Evolutionary conservation across 2,797 vertebrate genomes (phyloP).

Genomic region (Orestias chungarensis): DNA sequence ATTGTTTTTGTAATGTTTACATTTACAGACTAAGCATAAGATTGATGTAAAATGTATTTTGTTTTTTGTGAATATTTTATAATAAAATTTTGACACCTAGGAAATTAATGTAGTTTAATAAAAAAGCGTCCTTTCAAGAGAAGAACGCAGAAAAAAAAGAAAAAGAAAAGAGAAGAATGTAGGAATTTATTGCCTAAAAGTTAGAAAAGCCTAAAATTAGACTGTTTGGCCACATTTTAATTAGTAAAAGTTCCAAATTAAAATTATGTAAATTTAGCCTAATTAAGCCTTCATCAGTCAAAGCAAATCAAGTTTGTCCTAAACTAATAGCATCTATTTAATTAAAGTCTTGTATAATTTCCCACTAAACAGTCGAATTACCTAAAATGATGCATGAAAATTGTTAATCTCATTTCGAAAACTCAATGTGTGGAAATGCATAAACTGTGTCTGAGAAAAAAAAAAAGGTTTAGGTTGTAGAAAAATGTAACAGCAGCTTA

Average conservation of each 20-base stretch:
- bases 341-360: conserved; percentile 2
- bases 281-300: not conserved
- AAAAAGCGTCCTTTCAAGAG: not conserved
- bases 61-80: not conserved
- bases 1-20: not conserved
- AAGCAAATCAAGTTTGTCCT: not conserved
- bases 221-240: not conserved
- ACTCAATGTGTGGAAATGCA: not conserved
- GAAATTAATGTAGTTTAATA: not conserved
- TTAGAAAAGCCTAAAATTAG: not conserved
- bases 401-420: not conserved
- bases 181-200: not conserved
- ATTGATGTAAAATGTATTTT: not conserved
- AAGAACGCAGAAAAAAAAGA: not conserved
- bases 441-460: not conserved
- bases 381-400: conserved; percentile 5
- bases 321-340: not conserved
- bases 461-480: not conserved
- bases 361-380: not conserved
- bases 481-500: not conserved
- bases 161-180: no score
- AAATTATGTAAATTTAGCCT: not conserved
- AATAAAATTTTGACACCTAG: not conserved
- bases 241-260: not conserved
- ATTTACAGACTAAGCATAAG: not conserved